Evolutionary conservation across 2,888 invertebrate species (phyloP).

Genomic region (Cancer borealis): DNA sequence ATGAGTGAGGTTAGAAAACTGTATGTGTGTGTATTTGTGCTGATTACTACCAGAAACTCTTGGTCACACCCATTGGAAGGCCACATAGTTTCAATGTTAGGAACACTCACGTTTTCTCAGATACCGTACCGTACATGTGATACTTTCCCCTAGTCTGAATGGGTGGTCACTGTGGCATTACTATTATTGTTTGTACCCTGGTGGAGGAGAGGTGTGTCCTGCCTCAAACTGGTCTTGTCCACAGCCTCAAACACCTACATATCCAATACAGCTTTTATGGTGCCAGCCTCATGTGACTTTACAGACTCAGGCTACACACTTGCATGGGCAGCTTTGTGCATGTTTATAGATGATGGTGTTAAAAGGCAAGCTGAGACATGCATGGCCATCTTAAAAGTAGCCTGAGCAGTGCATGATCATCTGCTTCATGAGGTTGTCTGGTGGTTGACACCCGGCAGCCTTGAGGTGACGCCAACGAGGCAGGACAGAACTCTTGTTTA

Average conservation of each 20-base stretch:
- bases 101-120: slow-evolving; percentile 23
- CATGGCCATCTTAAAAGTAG: neutral
- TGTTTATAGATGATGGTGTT: neutral
- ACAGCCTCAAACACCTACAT: neutral
- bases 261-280: neutral
- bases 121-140: neutral
- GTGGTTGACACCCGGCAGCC: neutral
- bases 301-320: neutral
- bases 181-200: neutral
- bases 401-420: neutral
- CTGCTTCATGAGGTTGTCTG: neutral
- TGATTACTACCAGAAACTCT: neutral
- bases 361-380: neutral
- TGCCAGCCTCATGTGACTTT: neutral
- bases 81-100: neutral
- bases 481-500: neutral
- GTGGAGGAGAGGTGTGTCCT: neutral
- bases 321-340: neutral
- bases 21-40: slow-evolving; percentile 18
- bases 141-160: slow-evolving; percentile 38
- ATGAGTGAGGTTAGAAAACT: neutral
- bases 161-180: neutral
- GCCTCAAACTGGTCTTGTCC: neutral
- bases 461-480: neutral
- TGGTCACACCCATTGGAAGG: slow-evolving; percentile 27